These are phyloP conservation scores for Hydrochoerus hydrochaeris DNA, from an alignment of 2,113 vertebrate species.

Conservation along the genomic window DNA sequence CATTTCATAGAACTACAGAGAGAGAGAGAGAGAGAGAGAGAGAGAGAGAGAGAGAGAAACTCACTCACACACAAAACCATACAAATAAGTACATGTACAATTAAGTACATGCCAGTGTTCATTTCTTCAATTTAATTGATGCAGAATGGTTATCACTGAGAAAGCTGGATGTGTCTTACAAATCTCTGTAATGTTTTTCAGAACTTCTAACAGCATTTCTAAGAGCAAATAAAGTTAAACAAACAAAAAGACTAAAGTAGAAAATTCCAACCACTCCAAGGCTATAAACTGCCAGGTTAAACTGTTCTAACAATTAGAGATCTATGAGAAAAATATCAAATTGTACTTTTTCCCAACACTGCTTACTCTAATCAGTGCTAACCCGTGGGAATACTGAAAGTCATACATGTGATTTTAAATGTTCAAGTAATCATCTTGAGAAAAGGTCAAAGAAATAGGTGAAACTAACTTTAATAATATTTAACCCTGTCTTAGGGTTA, in stretches of 20 bases:
- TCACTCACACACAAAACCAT: not conserved
- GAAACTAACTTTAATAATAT: not conserved
- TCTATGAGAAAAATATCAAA: not conserved
- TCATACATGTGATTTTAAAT: not conserved
- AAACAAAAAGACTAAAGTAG: not conserved
- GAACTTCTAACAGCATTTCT: not conserved
- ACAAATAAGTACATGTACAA: not conserved
- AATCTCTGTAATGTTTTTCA: not conserved
- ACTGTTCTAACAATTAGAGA: not conserved
- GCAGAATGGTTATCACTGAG: not conserved
- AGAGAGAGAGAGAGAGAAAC: not conserved
- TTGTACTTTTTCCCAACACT: not conserved
- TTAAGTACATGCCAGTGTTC: not conserved
- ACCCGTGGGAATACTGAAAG: not conserved
- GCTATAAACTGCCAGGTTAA: not conserved
- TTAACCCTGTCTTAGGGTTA: not conserved
- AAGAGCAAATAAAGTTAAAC: not conserved
- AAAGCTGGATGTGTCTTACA: not conserved
- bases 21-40: too few species aligned
- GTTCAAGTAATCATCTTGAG: not conserved
- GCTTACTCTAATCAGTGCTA: not conserved
- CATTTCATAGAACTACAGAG: not conserved
- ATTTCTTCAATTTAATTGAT: not conserved
- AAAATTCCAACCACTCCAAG: not conserved
- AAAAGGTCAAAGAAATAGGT: not conserved